Base-by-base conservation (phyloP, 92 coral and sea anemone species). In the Epizoanthus ramosus region DNA sequence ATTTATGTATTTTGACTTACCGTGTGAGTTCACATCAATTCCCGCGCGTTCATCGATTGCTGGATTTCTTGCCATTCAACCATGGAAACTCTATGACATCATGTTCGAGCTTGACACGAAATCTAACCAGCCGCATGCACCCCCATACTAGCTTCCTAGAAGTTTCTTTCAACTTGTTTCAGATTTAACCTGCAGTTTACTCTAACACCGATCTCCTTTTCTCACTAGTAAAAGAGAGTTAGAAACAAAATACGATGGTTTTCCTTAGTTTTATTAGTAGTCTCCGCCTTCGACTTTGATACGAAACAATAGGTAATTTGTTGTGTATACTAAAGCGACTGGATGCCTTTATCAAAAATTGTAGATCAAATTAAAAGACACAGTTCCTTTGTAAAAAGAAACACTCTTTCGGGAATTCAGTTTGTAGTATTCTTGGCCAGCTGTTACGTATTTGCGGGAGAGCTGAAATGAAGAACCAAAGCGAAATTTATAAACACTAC, bases 261-360 rank as follows among this genome's bases (percentile, higher is more conserved):
- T 41, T 39, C 71, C 71, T 22, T 41, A 77, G 58, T 63, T 77
- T 77, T 77, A 77, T 77, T 77, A 69, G 45, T 43, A 43, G 82
- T 93, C 93, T 87, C 98, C 98, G 98, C 98, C 98, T 93, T 91
- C 93, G 89, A 91, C 95, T 88, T 89, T 83, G 84, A 84, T 24
- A 69, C 50, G 63, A 71, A 73, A 93, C 98, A 93, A 93, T 91
- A 83, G 98, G 74, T 86, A 85, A 92, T 89, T 93, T 93, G 95
- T 93, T 88, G 85, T 83, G 87, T 80, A 88, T 85, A 93, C 98
- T 84, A 74, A 89, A 85, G 87, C 86, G 80, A 18, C 87, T 85
- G 89, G 89, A 71, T 45, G 87, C 75, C 84, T 89, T 89, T 85
- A 89, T 89, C 12, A 82, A 57, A 81, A 81, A 58, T 80, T 85